These are phyloP conservation scores for Drosophila hydei DNA, from an alignment of 1,140 invertebrate genomes.

Conservation along the genomic window DNA sequence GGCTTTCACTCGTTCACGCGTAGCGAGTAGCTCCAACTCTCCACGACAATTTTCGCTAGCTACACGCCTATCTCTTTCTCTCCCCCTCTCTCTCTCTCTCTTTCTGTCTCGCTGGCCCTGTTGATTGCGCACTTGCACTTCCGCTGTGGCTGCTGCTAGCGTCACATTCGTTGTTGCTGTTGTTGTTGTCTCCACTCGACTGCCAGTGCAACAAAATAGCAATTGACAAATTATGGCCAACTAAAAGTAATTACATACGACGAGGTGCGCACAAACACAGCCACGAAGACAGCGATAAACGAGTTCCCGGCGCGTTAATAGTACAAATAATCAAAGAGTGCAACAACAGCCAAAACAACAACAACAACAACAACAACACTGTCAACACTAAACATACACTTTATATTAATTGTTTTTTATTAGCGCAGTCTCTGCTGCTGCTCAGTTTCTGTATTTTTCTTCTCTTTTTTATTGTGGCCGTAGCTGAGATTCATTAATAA, in stretches of 20 bases:
- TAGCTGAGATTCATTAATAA: constrained; percentile 77
- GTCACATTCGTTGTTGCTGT: constrained; percentile 25
- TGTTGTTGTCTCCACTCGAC: constrained; percentile 29
- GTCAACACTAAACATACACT: constrained; percentile 81
- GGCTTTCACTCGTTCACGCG: too few species aligned
- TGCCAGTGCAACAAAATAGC: constrained; percentile 77
- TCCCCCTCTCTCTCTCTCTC: constrained; percentile 24
- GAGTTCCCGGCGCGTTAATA: constrained; percentile 78
- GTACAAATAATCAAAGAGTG: constrained; percentile 78
- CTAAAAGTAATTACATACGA: constrained; percentile 80
- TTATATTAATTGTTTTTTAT: constrained; percentile 83
- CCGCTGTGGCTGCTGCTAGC: constrained; percentile 40
- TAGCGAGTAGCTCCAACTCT: neutral
- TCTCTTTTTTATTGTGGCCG: constrained; percentile 24
- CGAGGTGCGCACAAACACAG: constrained; percentile 29
- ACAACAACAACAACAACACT: constrained; percentile 52
- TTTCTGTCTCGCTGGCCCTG: neutral
- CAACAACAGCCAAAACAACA: constrained; percentile 24
- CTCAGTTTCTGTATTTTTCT: constrained; percentile 9
- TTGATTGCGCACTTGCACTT: constrained; percentile 74
- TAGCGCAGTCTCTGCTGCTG: constrained; percentile 62
- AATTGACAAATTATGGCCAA: constrained; percentile 82
- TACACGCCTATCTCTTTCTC: constrained; percentile 12
- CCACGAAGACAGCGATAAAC: constrained; percentile 55
- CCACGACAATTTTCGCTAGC: constrained; percentile 2